Conservation (phyloP, 2,113 vertebrate genomes). For the Oncorhynchus masou region DNA sequence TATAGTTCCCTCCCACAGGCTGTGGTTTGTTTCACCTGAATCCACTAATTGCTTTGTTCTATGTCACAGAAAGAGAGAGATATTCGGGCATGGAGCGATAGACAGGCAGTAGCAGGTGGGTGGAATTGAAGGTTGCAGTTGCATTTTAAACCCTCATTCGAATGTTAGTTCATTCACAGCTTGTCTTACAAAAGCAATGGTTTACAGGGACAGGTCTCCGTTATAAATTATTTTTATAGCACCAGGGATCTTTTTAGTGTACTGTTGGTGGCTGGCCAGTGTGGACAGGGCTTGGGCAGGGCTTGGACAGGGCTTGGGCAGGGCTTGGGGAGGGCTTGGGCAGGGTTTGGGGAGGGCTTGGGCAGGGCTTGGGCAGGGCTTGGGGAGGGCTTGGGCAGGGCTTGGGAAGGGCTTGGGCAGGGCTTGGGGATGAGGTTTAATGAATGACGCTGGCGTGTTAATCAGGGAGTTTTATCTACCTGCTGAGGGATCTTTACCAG, state of each 20-base stretch:
- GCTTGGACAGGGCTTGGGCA: too few relatives aligned
- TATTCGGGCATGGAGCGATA: constrained; percentile 55
- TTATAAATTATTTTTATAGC: not conserved
- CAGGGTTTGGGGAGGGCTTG: not conserved
- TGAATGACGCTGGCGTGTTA: constrained; percentile 81
- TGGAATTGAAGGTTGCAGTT: constrained; percentile 5
- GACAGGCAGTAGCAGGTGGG: too few relatives aligned
- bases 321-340: constrained; percentile 40
- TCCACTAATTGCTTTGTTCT: constrained; percentile 75
- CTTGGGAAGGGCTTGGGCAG: too few relatives aligned
- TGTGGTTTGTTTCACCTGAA: constrained; percentile 75
- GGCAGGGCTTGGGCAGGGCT: constrained; percentile 9
- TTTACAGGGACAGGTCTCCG: not conserved
- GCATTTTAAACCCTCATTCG: constrained; percentile 68
- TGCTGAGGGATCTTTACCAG: constrained; percentile 79
- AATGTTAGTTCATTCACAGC: constrained; percentile 64
- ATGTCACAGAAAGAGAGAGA: constrained; percentile 33
- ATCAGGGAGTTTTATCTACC: constrained; percentile 80
- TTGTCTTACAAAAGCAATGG: constrained; percentile 24
- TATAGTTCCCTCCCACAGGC: constrained; percentile 45
- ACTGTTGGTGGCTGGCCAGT: too few relatives aligned
- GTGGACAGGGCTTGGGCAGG: not conserved
- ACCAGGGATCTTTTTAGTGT: not conserved
- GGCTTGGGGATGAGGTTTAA: constrained; percentile 68
- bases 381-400: too few relatives aligned